Percentiles rank a stretch among this genome's conserved stretches.
phyloP scores from a whole-genome alignment of 2,113 vertebrate species.

The Dicaeum eximium region DNA sequence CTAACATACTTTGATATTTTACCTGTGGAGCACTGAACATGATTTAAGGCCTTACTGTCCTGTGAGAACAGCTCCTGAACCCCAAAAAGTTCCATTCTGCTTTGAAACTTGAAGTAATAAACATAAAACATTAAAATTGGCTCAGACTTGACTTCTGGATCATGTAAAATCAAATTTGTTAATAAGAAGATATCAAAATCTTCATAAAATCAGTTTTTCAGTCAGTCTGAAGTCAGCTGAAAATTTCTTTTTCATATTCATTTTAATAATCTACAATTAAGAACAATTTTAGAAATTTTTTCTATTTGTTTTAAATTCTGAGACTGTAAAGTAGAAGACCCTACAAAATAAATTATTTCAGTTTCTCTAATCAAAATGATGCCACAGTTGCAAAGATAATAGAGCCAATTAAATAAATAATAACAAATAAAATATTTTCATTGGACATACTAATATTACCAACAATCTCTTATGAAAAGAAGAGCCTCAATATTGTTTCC shows the following conservation, averaged over 20 bases:
- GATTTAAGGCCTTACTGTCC: not conserved
- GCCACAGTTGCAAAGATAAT: not conserved
- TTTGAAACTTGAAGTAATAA: not conserved
- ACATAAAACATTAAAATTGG: not conserved
- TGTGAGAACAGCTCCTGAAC: not conserved
- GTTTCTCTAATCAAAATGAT: not conserved
- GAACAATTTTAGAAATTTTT: not conserved
- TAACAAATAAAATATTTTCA: not conserved
- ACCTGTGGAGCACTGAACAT: not conserved
- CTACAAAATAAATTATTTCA: not conserved
- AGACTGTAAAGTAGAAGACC: not conserved
- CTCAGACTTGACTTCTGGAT: not conserved
- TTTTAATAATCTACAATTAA: not conserved
- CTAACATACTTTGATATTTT: not conserved
- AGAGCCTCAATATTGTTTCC: not conserved
- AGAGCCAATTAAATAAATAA: not conserved
- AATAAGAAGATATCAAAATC: not conserved
- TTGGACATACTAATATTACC: not conserved
- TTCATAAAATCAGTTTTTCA: not conserved
- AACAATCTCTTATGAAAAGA: not conserved
- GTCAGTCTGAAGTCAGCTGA: not conserved
- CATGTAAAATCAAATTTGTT: not conserved
- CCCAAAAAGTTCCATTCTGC: not conserved
- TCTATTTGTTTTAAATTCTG: not conserved
- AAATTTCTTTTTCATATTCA: not conserved